Conservation (phyloP, 30 jellyfish, hydroid and myxozoan species). For the Cassiopea xamachana region DNA sequence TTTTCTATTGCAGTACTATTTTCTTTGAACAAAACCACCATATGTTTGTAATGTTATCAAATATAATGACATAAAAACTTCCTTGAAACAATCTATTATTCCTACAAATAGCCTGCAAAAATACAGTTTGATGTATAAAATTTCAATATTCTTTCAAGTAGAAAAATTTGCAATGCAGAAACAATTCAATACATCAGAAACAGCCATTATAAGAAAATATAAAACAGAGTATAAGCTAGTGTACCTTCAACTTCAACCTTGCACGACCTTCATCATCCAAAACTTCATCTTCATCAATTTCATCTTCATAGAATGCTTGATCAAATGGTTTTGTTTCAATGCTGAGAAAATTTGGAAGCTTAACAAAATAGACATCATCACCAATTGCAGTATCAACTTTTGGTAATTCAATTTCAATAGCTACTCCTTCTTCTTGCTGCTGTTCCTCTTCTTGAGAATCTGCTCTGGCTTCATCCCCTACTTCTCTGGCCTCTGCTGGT, state of each 20-base stretch:
- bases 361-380: slow-evolving; percentile 82
- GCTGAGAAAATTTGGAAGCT: slow-evolving; percentile 94
- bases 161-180: too few relatives aligned
- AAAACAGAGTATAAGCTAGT: too few relatives aligned
- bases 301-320: slow-evolving; percentile 87
- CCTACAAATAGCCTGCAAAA: too few relatives aligned
- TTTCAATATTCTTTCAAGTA: too few relatives aligned
- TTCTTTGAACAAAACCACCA: too few relatives aligned
- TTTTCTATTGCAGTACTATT: too few relatives aligned
- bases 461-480: slow-evolving; percentile 34
- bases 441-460: slow-evolving; percentile 65
- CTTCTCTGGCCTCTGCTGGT: slow-evolving; percentile 17
- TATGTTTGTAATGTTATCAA: too few relatives aligned
- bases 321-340: slow-evolving; percentile 97
- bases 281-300: slow-evolving; percentile 89
- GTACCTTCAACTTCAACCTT: slow-evolving; percentile 87
- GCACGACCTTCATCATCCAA: slow-evolving; percentile 98
- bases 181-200: too few relatives aligned
- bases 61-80: too few relatives aligned
- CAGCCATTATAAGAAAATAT: too few relatives aligned
- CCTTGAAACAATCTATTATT: too few relatives aligned
- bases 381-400: slow-evolving; percentile 84
- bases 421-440: slow-evolving; percentile 82
- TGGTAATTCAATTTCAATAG: slow-evolving; percentile 90
- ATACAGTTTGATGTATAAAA: too few relatives aligned